Evolutionary conservation across 2,888 invertebrate species (phyloP).

Genomic region (Hirtodrosophila histrioides): DNA sequence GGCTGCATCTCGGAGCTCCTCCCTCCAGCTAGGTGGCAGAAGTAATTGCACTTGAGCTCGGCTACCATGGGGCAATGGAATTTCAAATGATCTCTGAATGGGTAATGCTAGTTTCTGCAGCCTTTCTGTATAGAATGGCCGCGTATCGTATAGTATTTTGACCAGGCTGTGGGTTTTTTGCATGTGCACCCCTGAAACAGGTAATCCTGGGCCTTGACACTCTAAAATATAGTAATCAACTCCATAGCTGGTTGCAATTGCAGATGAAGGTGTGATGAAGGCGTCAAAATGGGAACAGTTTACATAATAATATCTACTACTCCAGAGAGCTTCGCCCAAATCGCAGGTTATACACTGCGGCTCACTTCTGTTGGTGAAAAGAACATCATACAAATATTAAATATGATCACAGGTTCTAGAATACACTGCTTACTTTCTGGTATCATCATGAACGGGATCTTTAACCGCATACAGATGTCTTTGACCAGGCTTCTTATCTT

Average conservation of each 20-base stretch:
- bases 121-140: slow-evolving; percentile 87
- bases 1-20: slow-evolving; percentile 93
- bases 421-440: slow-evolving; percentile 85
- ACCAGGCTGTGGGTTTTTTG: slow-evolving; percentile 90
- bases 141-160: slow-evolving; percentile 91
- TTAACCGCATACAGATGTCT: slow-evolving; percentile 94
- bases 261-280: slow-evolving; percentile 87
- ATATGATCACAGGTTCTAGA: too few species aligned
- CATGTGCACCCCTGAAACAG: slow-evolving; percentile 91
- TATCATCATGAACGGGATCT: slow-evolving; percentile 89
- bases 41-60: slow-evolving; percentile 94
- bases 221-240: slow-evolving; percentile 89
- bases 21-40: slow-evolving; percentile 94
- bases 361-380: slow-evolving; percentile 85
- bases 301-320: slow-evolving; percentile 91
- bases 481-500: slow-evolving; percentile 93
- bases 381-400: neutral
- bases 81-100: slow-evolving; percentile 91
- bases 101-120: slow-evolving; percentile 93
- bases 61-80: slow-evolving; percentile 93
- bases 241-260: slow-evolving; percentile 82
- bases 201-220: slow-evolving; percentile 96
- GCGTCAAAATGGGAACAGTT: slow-evolving; percentile 95
- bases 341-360: slow-evolving; percentile 95
- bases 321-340: slow-evolving; percentile 90